Evolutionary conservation across 1,140 invertebrate species (phyloP).

Genomic region (Uloborus diversus): DNA sequence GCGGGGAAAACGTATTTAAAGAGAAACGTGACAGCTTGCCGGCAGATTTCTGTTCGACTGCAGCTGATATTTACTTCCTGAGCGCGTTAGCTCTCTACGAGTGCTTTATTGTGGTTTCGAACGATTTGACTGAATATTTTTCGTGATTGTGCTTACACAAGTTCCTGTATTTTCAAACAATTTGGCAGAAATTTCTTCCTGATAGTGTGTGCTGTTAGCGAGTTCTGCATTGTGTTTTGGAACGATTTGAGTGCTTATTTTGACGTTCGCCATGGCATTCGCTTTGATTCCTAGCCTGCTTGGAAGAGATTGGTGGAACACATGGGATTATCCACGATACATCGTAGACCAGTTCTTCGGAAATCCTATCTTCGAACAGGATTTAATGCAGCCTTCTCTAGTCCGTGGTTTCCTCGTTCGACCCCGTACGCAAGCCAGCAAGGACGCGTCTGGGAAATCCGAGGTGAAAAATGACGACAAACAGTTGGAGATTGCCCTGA

Average conservation of each 20-base stretch:
- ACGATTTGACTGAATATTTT: no score
- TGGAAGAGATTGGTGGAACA: conserved; percentile 4
- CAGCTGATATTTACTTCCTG: no score
- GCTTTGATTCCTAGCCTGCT: not conserved
- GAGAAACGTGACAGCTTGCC: no score
- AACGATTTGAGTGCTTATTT: not conserved
- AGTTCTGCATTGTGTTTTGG: no score
- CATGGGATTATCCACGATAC: not conserved
- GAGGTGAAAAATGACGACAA: conserved; percentile 6
- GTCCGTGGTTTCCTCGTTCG: not conserved
- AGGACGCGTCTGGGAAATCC: not conserved
- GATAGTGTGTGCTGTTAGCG: no score
- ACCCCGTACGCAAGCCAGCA: not conserved
- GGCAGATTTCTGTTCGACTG: no score
- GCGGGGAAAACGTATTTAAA: no score
- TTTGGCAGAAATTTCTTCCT: no score
- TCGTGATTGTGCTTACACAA: no score
- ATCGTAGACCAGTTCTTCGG: not conserved
- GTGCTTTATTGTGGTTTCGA: no score
- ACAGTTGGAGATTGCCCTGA: conserved; percentile 74
- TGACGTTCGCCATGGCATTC: not conserved
- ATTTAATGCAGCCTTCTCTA: not conserved
- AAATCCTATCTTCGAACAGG: not conserved
- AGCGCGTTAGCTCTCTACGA: no score
- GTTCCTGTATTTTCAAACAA: no score